phyloP scores from a whole-genome alignment of 37 sponge, comb jelly and placozoan species.

The Eunapius fragilis region DNA sequence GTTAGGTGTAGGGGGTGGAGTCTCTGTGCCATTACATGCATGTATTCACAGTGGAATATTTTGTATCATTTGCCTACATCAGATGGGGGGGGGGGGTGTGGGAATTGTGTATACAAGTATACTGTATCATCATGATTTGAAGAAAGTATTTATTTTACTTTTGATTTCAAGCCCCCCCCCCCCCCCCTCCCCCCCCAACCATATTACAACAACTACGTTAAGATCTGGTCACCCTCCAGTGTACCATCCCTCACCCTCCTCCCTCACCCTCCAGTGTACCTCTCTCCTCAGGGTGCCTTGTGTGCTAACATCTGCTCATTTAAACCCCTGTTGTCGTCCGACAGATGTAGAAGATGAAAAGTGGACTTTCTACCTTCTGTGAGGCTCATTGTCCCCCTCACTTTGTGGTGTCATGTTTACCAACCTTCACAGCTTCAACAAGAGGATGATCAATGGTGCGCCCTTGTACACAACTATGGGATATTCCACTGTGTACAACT shows the following conservation, averaged over 20 bases:
- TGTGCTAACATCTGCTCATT: neutral
- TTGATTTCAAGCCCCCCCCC: no score
- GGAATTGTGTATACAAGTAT: neutral
- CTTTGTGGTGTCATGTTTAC: neutral
- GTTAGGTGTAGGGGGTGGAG: neutral
- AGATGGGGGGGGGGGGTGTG: neutral
- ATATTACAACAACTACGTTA: no score
- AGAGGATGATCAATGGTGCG: neutral
- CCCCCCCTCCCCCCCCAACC: no score
- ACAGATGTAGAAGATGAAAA: slow-evolving; percentile 85
- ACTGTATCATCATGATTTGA: no score
- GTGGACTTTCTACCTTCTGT: slow-evolving; percentile 84
- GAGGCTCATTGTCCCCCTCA: slow-evolving; percentile 19
- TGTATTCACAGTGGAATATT: no score
- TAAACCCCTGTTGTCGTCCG: neutral
- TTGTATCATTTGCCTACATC: neutral
- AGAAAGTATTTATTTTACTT: no score
- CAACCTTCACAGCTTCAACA: slow-evolving; percentile 14
- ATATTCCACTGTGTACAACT: slow-evolving; percentile 79
- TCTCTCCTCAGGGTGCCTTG: neutral
- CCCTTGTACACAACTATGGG: slow-evolving; percentile 74
- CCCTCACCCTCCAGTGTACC: no score
- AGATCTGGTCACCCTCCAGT: no score
- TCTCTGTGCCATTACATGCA: no score
- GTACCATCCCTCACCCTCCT: no score